These are phyloP conservation scores for Deroplatys truncata DNA, from an alignment of 2,888 invertebrate genomes.

Conservation along the genomic window DNA sequence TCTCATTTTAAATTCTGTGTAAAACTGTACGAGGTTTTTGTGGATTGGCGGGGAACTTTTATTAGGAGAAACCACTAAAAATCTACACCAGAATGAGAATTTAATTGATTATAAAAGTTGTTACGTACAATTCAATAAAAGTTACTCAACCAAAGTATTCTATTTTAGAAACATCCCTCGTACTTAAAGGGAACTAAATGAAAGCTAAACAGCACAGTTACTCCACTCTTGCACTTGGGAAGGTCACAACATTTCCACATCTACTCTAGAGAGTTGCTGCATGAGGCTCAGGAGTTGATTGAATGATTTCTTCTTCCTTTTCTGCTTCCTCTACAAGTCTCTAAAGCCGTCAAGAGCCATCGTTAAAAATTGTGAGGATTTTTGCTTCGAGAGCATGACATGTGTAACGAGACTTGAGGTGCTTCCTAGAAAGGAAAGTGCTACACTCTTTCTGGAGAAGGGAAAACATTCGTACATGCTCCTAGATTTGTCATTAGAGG, in stretches of 20 bases:
- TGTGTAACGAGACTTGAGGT: not conserved
- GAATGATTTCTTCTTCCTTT: constrained; percentile 11
- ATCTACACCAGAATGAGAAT: too few species aligned
- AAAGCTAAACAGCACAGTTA: not conserved
- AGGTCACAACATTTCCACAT: not conserved
- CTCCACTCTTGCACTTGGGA: not conserved
- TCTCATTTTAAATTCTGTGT: too few species aligned
- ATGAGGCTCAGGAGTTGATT: not conserved
- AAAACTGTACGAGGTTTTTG: too few species aligned
- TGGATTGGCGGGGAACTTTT: too few species aligned
- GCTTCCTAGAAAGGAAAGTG: not conserved
- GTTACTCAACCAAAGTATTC: too few species aligned
- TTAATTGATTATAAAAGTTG: too few species aligned
- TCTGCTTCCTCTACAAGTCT: not conserved
- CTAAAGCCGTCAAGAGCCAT: constrained; percentile 10
- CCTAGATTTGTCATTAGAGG: too few species aligned
- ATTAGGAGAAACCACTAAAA: too few species aligned
- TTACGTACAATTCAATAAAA: too few species aligned
- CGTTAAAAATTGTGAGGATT: constrained; percentile 9
- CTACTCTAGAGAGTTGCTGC: not conserved
- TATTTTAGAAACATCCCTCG: too few species aligned
- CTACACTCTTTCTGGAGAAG: not conserved
- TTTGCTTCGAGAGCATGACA: not conserved
- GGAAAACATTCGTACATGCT: too few species aligned
- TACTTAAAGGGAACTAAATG: not conserved